Evolutionary conservation across 2,797 vertebrate genomes (phyloP), one percentile per base, ranked within the genome.

Genomic region (Philypnodon macrostomus): DNA sequence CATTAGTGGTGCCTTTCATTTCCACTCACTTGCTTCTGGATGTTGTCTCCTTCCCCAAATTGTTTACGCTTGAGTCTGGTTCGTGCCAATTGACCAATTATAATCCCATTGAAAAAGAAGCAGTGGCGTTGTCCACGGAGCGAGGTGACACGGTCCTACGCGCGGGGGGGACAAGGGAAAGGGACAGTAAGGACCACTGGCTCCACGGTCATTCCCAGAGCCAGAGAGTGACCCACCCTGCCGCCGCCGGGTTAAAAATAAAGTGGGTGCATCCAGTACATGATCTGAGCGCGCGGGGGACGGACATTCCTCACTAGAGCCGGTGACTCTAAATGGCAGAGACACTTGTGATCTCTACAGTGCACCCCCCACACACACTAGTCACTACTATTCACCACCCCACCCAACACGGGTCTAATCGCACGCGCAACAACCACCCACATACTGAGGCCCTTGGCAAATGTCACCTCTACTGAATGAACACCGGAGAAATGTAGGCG

Each of bases 311-410:
- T 83, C 68, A 68, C 79, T 50, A 65, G 73, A 72, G 74, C 70
- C 53, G 84, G 64, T 84, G 88, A 73, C 88, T 90, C 75, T 83
- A 90, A 90, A 90, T 89, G 89, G 87, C 87, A 89, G 68, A 84
- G 72, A 38, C 72, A 67, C 83, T 82, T 77, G 16, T 56, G 67
- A 63, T 54, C 58, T 53, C 48, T 47, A 13, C 23, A 18, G 31
- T 47, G 13, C 34, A 16, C 36, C 44, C 31, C 47, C 52, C 52
- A 54, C 8, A 26, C 9, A 15, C 6, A 9, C 41, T 1, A 63
- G 42, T 5, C 50, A 27, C 37, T 8, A n/a, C 17, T 5, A 16
- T 30, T 45, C 63, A 63, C 59, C 49, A 14, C 51, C 62, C 67
- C 27, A 3, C 1, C 18, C n/a, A n/a, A n/a, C n/a, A n/a, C 4